Evolutionary conservation across 2,888 invertebrate species (phyloP).

Genomic region (Lithophane leautieri): DNA sequence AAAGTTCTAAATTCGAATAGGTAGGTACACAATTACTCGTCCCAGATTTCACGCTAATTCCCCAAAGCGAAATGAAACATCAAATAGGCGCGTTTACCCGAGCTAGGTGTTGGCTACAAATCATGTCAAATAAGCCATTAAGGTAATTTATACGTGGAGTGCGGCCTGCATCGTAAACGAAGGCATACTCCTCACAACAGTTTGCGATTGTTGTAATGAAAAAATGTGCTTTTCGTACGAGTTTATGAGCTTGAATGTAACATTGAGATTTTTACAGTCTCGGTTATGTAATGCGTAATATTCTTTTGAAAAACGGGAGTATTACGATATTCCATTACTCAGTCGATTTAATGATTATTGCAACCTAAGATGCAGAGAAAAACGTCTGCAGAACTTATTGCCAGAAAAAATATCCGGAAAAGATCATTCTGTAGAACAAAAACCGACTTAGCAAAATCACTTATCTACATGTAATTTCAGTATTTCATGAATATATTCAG

Average conservation of each 20-base stretch:
- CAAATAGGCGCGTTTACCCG: constrained; percentile 57
- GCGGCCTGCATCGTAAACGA: constrained; percentile 73
- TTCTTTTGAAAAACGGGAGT: not conserved
- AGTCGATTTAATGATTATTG: not conserved
- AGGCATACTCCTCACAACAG: constrained; percentile 57
- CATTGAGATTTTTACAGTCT: constrained; percentile 4
- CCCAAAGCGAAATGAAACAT: constrained; percentile 56
- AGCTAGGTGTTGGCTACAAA: constrained; percentile 74
- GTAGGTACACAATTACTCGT: constrained; percentile 15
- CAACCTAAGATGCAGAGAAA: not conserved
- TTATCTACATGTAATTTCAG: not conserved
- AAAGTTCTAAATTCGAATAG: constrained; percentile 9
- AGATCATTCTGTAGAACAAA: no score
- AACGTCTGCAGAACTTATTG: not conserved
- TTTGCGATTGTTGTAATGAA: constrained; percentile 62
- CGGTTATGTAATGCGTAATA: not conserved
- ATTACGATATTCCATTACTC: not conserved
- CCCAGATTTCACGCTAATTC: constrained; percentile 51
- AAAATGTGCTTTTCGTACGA: constrained; percentile 55
- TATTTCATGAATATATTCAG: not conserved
- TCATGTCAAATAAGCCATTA: constrained; percentile 80
- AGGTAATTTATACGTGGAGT: constrained; percentile 75
- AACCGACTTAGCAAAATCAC: not conserved
- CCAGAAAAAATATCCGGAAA: no score
- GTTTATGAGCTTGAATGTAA: constrained; percentile 33